phyloP scores from a whole-genome alignment of 2,113 vertebrate species.

The Caloenas nicobarica region DNA sequence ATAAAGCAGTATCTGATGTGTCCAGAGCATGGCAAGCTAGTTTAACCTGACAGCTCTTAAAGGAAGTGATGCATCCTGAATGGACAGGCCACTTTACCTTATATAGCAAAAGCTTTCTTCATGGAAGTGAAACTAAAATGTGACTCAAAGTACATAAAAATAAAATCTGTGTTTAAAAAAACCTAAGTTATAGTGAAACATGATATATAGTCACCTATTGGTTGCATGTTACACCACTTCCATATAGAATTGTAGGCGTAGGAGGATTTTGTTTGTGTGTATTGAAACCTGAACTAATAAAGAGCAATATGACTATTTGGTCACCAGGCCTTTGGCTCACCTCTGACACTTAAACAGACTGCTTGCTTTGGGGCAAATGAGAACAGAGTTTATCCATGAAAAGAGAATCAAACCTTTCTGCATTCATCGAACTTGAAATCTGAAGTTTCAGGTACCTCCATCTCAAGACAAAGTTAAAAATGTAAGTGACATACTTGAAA shows the following conservation, averaged over 20 bases:
- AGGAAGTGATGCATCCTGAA: slow-evolving; percentile 37
- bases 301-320: background rate
- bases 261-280: background rate
- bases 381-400: background rate
- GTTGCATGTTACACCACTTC: background rate
- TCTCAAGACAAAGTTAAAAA: background rate
- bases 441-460: background rate
- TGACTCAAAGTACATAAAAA: slow-evolving; percentile 37
- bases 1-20: background rate
- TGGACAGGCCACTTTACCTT: background rate
- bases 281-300: background rate
- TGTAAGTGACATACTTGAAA: background rate
- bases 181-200: background rate
- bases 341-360: background rate
- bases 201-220: background rate
- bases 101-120: slow-evolving; percentile 24
- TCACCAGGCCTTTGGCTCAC: background rate
- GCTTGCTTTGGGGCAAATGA: background rate
- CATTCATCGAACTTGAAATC: background rate
- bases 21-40: background rate
- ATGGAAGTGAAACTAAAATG: slow-evolving; percentile 20
- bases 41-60: background rate
- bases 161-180: background rate
- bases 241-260: background rate
- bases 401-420: background rate